Percentiles rank a stretch among this genome's conserved stretches.
These are phyloP conservation scores for Bibio marci DNA, from an alignment of 2,888 invertebrate genomes.

Conservation along the genomic window DNA sequence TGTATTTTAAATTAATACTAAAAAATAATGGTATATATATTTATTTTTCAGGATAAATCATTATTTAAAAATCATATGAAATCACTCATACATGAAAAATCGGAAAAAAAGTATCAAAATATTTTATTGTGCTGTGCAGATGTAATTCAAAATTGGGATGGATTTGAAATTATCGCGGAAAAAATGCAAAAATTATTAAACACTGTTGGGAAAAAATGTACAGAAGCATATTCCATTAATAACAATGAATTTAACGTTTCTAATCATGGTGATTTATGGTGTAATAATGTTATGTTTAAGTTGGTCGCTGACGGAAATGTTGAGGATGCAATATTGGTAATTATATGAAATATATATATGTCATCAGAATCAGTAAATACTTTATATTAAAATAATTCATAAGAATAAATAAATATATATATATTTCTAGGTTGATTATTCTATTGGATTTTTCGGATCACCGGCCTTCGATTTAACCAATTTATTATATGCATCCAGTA, in stretches of 20 bases:
- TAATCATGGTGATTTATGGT: conserved; percentile 6
- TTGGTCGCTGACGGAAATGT: background rate
- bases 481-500: conserved; percentile 3
- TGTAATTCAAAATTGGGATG: background rate
- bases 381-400: too few relatives aligned
- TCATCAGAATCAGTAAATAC: too few relatives aligned
- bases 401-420: too few relatives aligned
- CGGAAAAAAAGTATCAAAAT: background rate
- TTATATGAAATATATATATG: too few relatives aligned
- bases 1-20: too few relatives aligned
- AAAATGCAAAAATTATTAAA: background rate
- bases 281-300: conserved; percentile 5
- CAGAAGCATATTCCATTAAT: too few relatives aligned
- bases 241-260: conserved; percentile 3
- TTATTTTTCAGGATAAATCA: too few relatives aligned
- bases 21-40: too few relatives aligned
- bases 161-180: background rate
- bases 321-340: background rate
- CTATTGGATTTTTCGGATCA: conserved; percentile 2
- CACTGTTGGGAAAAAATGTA: background rate
- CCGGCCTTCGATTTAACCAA: conserved; percentile 5
- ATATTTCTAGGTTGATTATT: conserved; percentile 3
- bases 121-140: background rate
- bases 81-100: too few relatives aligned
- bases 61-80: too few relatives aligned